Conservation (phyloP, 2,113 vertebrate genomes). For the Rhegmatorhina hoffmannsi region DNA sequence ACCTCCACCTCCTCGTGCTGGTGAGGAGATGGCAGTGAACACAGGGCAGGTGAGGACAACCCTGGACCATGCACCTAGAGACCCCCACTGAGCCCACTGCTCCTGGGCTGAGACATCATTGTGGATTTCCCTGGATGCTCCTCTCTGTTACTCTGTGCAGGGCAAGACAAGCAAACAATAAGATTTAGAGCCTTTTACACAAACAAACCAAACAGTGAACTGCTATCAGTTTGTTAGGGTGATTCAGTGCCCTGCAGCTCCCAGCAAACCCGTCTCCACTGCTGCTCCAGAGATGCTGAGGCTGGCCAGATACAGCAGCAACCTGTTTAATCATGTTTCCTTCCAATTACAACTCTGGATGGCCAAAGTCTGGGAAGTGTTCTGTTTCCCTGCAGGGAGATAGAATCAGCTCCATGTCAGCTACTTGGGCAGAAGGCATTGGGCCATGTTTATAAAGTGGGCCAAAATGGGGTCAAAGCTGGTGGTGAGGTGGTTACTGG, state of each 20-base stretch:
- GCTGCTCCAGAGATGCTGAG: not conserved
- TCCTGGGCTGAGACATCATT: not conserved
- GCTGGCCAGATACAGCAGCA: not conserved
- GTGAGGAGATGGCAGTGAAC: not conserved
- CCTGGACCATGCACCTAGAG: not conserved
- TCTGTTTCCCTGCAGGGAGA: not conserved
- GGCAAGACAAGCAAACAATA: not conserved
- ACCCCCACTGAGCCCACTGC: not conserved
- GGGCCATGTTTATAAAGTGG: not conserved
- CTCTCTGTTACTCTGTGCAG: not conserved
- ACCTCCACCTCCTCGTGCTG: not conserved
- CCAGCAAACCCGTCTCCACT: not conserved
- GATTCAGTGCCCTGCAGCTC: conserved; percentile 21
- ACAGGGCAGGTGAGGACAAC: not conserved
- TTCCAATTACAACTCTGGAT: not conserved
- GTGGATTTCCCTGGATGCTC: not conserved
- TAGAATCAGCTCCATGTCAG: not conserved
- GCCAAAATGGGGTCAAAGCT: not conserved
- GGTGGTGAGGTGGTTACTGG: not conserved
- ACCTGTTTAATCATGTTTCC: not conserved
- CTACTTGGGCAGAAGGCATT: not conserved
- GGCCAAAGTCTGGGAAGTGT: not conserved
- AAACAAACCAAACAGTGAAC: not conserved
- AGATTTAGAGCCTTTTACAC: not conserved
- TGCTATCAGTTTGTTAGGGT: not conserved